Percentiles rank a stretch among this genome's conserved stretches.
phyloP scores from a whole-genome alignment of 2,113 vertebrate genomes.

The Proterorhinus semilunaris region DNA sequence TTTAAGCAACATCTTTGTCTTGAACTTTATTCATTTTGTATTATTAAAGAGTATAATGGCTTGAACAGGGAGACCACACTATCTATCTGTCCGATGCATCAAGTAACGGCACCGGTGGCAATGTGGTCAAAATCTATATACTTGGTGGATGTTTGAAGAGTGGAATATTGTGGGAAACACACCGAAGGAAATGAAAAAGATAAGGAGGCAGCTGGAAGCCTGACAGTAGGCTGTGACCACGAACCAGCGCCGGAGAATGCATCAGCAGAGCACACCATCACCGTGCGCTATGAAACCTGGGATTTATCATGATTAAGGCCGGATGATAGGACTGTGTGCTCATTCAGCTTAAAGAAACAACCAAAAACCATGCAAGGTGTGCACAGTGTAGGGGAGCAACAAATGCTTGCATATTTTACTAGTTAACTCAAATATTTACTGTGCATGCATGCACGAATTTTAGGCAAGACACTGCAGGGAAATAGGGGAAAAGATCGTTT shows the following conservation, averaged over 20 bases:
- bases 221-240: slow-evolving; percentile 11
- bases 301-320: slow-evolving; percentile 7
- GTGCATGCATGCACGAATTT: too few relatives aligned
- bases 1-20: not conserved
- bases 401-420: too few relatives aligned
- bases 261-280: slow-evolving; percentile 5
- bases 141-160: slow-evolving; percentile 4
- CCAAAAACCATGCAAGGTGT: too few relatives aligned
- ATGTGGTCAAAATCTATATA: slow-evolving; percentile 5
- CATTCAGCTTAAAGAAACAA: too few relatives aligned
- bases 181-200: slow-evolving; percentile 39
- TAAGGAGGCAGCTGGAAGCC: slow-evolving; percentile 13
- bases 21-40: not conserved
- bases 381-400: too few relatives aligned
- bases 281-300: not conserved
- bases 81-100: not conserved
- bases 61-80: not conserved
- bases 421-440: too few relatives aligned
- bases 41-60: not conserved
- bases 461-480: too few relatives aligned
- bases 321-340: not conserved
- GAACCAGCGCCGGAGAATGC: not conserved
- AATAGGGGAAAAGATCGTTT: too few relatives aligned
- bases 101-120: not conserved
- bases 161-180: not conserved